Conservation (phyloP, 2,113 vertebrate species). For the Ardeotis arabs region DNA sequence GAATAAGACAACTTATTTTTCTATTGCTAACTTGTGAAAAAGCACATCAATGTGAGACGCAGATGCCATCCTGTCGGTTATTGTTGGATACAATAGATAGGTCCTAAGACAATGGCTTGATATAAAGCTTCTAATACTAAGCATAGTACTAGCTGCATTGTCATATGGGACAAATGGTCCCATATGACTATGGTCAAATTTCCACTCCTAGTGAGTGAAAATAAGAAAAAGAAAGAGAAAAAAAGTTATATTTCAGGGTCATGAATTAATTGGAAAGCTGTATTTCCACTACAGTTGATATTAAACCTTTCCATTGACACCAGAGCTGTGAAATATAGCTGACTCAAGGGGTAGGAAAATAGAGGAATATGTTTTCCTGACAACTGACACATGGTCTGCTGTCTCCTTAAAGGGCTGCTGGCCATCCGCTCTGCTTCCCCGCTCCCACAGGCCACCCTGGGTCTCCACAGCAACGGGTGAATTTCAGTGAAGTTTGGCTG, state of each 20-base stretch:
- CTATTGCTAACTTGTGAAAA: background rate
- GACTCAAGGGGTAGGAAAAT: constrained; percentile 57
- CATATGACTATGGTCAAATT: background rate
- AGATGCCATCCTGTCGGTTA: background rate
- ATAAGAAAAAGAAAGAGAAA: background rate
- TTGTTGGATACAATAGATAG: background rate
- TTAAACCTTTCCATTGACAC: constrained; percentile 28
- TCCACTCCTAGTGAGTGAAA: background rate
- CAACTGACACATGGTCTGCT: constrained; percentile 55
- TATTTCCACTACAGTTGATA: constrained; percentile 34
- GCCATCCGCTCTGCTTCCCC: background rate
- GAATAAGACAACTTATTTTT: background rate
- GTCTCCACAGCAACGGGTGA: background rate
- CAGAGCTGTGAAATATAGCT: constrained; percentile 53
- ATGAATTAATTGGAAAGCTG: constrained; percentile 39
- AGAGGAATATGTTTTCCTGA: constrained; percentile 55
- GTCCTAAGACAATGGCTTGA: background rate
- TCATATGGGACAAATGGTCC: background rate
- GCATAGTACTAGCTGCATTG: background rate
- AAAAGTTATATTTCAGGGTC: background rate
- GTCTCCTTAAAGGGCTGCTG: constrained; percentile 35
- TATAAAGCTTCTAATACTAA: background rate
- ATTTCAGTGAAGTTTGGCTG: constrained; percentile 12
- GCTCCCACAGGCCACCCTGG: background rate
- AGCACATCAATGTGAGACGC: background rate